phyloP scores from a whole-genome alignment of 2,888 invertebrate species.

The Xestia rhomboidea region DNA sequence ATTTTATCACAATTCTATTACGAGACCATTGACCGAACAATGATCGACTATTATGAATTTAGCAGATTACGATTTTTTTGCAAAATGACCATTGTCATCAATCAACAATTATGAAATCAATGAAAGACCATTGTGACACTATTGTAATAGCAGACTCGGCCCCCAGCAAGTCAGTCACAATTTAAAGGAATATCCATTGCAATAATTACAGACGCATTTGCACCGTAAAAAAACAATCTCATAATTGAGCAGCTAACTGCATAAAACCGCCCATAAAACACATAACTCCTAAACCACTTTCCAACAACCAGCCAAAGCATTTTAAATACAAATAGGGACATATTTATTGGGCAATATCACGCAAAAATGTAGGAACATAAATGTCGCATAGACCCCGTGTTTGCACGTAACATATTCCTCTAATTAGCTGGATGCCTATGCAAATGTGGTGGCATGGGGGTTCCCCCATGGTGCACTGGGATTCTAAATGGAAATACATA shows the following conservation, averaged over 20 bases:
- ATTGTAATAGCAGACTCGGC: too few species aligned
- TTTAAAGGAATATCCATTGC: not conserved
- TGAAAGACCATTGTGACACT: too few species aligned
- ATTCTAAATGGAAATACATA: slow-evolving; percentile 32
- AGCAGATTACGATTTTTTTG: too few species aligned
- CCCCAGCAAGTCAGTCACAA: not conserved
- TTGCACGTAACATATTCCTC: slow-evolving; percentile 72
- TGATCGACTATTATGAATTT: too few species aligned
- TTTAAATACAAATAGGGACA: slow-evolving; percentile 36
- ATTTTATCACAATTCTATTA: too few species aligned
- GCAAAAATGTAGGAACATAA: slow-evolving; percentile 47
- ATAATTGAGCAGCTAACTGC: not conserved
- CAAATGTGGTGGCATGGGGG: slow-evolving; percentile 76
- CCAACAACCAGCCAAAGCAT: slow-evolving; percentile 26
- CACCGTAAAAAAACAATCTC: not conserved
- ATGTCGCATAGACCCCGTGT: slow-evolving; percentile 64
- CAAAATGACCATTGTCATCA: too few species aligned
- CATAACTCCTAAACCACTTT: slow-evolving; percentile 22
- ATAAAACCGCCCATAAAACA: not conserved
- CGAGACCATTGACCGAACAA: too few species aligned
- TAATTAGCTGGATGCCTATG: slow-evolving; percentile 79
- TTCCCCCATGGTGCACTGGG: slow-evolving; percentile 66
- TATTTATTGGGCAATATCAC: slow-evolving; percentile 50
- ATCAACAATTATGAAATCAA: too few species aligned
- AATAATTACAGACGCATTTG: not conserved